A percentile compares a stretch with the other conserved stretches of the same genome.
Evolutionary conservation across 2,113 vertebrate species (phyloP).

Genomic region (Mugil cephalus): DNA sequence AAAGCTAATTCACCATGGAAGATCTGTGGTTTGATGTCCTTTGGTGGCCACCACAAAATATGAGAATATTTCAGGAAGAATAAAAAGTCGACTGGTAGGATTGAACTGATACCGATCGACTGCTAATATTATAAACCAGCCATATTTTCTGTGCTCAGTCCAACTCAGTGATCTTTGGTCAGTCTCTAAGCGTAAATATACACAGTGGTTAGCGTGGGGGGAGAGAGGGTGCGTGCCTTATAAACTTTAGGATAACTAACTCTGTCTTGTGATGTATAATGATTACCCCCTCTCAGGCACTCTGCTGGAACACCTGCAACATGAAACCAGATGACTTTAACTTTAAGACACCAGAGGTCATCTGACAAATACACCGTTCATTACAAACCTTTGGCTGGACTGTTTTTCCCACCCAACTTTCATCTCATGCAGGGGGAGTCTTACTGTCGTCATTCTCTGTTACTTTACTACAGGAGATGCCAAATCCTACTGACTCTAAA

Average conservation of each 20-base stretch:
- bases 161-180: too few relatives aligned
- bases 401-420: background rate
- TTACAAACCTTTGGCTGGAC: too few relatives aligned
- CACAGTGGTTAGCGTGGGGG: background rate
- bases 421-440: constrained; percentile 22
- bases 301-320: too few relatives aligned
- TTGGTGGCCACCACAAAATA: too few relatives aligned
- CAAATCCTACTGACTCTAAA: background rate
- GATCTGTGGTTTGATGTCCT: too few relatives aligned
- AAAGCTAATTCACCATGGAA: too few relatives aligned
- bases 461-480: background rate
- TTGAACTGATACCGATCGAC: background rate
- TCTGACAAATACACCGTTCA: too few relatives aligned
- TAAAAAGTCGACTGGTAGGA: background rate
- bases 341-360: too few relatives aligned
- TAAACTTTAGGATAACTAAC: constrained; percentile 32
- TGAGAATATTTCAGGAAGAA: constrained; percentile 3
- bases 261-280: constrained; percentile 26
- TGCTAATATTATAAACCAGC: too few relatives aligned
- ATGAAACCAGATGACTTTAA: too few relatives aligned
- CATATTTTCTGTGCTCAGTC: background rate
- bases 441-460: background rate
- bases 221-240: too few relatives aligned
- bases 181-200: background rate
- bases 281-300: constrained; percentile 27